Conservation (phyloP, 2,797 vertebrate genomes). For the Melopsittacus undulatus region DNA sequence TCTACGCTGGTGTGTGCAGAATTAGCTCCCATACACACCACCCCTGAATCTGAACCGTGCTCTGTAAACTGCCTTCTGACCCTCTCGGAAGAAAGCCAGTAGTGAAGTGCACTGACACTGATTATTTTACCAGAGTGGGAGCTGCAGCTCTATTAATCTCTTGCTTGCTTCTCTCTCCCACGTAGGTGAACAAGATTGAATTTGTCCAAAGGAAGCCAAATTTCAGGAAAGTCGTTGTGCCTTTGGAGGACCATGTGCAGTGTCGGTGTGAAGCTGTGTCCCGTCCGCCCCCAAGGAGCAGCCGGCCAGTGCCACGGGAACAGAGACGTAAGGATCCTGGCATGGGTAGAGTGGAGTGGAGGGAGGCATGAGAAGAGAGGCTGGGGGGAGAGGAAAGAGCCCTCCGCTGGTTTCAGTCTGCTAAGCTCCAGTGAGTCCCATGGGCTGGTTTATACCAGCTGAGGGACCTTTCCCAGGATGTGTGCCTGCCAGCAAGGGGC, state of each 20-base stretch:
- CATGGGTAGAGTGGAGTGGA: not conserved
- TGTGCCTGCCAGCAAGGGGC: not conserved
- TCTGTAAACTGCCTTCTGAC: not conserved
- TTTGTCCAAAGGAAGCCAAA: constrained; percentile 78
- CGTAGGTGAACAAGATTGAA: constrained; percentile 90
- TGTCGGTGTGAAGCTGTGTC: constrained; percentile 82
- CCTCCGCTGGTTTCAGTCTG: not conserved
- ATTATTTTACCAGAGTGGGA: not conserved
- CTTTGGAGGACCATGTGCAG: constrained; percentile 90
- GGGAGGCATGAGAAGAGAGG: not conserved
- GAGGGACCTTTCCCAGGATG: not conserved
- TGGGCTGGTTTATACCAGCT: not conserved
- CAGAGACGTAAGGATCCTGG: constrained; percentile 69
- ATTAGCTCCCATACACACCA: not conserved
- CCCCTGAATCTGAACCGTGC: not conserved
- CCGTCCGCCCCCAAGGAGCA: constrained; percentile 43
- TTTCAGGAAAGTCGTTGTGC: constrained; percentile 84
- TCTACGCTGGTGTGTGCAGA: not conserved
- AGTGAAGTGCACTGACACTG: not conserved
- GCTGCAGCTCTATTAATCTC: not conserved
- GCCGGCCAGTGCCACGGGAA: constrained; percentile 37
- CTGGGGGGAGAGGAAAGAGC: not conserved
- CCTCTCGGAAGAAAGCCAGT: not conserved
- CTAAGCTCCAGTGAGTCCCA: not conserved
- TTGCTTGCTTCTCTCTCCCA: not conserved